A percentile compares a stretch with the other conserved stretches of the same genome.
Evolutionary conservation across 2,888 invertebrate species (phyloP).

Genomic region (Xestia xanthographa): DNA sequence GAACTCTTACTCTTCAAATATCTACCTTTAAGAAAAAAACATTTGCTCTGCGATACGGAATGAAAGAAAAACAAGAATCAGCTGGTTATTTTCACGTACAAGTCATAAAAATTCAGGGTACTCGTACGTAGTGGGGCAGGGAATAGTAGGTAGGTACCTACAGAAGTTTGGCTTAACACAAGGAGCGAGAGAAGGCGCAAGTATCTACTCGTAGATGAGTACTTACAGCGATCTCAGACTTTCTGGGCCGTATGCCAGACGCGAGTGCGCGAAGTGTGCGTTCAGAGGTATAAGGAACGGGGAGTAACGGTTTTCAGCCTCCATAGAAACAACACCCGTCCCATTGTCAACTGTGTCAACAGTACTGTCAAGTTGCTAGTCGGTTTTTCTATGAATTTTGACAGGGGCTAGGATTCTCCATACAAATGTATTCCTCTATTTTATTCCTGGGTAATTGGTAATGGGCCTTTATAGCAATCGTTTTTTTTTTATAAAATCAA

Average conservation of each 20-base stretch:
- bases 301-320: neutral
- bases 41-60: conserved; percentile 28
- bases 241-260: neutral
- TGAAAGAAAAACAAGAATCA: conserved; percentile 46
- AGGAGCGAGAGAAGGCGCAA: neutral
- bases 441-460: too few relatives aligned
- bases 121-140: neutral
- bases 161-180: neutral
- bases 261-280: neutral
- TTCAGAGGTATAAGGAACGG: too few relatives aligned
- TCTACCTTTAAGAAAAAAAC: conserved; percentile 39
- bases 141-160: neutral
- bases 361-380: too few relatives aligned
- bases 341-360: too few relatives aligned
- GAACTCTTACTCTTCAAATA: conserved; percentile 33
- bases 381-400: too few relatives aligned
- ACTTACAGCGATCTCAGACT: neutral
- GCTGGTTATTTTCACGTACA: conserved; percentile 39
- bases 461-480: too few relatives aligned
- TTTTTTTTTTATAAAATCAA: too few relatives aligned
- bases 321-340: too few relatives aligned
- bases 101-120: conserved; percentile 39
- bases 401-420: too few relatives aligned
- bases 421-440: too few relatives aligned
- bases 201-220: neutral